Evolutionary conservation across 2,797 vertebrate species (phyloP).

Genomic region (Myotis vivesi): DNA sequence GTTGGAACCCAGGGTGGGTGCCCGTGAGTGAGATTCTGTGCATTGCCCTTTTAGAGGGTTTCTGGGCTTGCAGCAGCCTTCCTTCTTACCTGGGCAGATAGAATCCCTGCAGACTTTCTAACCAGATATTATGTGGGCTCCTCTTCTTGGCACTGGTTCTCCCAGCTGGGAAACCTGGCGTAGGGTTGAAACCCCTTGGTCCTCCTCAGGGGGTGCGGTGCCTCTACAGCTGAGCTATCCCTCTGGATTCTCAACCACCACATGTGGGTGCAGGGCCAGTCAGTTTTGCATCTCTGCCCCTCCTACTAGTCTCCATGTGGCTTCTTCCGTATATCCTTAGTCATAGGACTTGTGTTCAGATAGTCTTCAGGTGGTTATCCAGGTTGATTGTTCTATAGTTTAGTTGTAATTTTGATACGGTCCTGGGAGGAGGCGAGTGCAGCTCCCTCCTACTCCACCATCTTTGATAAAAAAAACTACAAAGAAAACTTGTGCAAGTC

Average conservation of each 20-base stretch:
- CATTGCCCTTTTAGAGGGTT: not conserved
- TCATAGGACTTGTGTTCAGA: not conserved
- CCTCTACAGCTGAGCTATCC: not conserved
- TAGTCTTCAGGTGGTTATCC: not conserved
- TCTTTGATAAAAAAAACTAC: not conserved
- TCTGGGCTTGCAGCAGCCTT: not conserved
- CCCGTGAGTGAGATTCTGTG: not conserved
- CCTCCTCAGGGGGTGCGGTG: not conserved
- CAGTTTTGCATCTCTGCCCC: not conserved
- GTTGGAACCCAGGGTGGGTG: not conserved
- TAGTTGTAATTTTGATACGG: not conserved
- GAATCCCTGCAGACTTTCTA: not conserved
- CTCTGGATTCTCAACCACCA: not conserved
- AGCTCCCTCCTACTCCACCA: not conserved
- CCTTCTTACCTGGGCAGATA: not conserved
- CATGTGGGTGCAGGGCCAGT: not conserved
- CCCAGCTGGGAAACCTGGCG: not conserved
- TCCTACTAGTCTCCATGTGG: not conserved
- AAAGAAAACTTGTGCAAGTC: not conserved
- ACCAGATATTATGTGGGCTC: not conserved
- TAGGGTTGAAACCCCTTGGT: not conserved
- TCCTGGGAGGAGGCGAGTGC: not conserved
- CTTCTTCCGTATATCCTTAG: not conserved
- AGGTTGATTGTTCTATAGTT: not conserved
- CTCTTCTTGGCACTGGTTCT: not conserved